phyloP scores from a whole-genome alignment of 2,888 invertebrate species.

The Sesia apiformis region DNA sequence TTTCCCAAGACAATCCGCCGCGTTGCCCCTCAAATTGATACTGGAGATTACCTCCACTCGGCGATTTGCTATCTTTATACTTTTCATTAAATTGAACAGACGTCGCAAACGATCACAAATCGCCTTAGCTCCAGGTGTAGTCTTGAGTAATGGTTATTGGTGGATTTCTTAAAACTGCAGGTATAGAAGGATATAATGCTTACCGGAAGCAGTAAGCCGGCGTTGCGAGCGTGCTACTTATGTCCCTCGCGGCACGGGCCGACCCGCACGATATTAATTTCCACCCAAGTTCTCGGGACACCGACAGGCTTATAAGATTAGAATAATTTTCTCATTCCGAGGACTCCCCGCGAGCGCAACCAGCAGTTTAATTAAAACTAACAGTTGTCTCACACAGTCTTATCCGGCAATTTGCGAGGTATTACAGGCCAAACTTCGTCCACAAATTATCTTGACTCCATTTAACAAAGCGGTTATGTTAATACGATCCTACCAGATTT shows the following conservation, averaged over 20 bases:
- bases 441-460: slow-evolving; percentile 73
- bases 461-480: slow-evolving; percentile 72
- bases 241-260: slow-evolving; percentile 20
- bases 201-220: neutral
- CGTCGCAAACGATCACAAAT: slow-evolving; percentile 32
- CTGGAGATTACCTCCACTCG: slow-evolving; percentile 55
- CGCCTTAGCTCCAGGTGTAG: slow-evolving; percentile 24
- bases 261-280: slow-evolving; percentile 59
- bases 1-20: slow-evolving; percentile 47
- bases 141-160: neutral
- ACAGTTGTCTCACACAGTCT: slow-evolving; percentile 74
- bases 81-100: slow-evolving; percentile 62
- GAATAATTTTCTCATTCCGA: slow-evolving; percentile 71
- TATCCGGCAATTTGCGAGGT: slow-evolving; percentile 74
- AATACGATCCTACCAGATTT: slow-evolving; percentile 64
- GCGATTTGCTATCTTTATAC: slow-evolving; percentile 49
- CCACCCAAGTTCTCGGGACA: slow-evolving; percentile 49
- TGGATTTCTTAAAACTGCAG: neutral
- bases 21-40: slow-evolving; percentile 58
- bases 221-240: slow-evolving; percentile 13
- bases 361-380: slow-evolving; percentile 75
- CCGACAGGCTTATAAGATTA: slow-evolving; percentile 70
- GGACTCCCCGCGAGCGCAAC: slow-evolving; percentile 62
- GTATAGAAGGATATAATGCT: neutral
- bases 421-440: slow-evolving; percentile 70